A percentile compares a stretch with the other conserved stretches of the same genome.
These are phyloP conservation scores for Nycticorax nycticorax DNA, from an alignment of 2,113 vertebrate species.

Conservation along the genomic window DNA sequence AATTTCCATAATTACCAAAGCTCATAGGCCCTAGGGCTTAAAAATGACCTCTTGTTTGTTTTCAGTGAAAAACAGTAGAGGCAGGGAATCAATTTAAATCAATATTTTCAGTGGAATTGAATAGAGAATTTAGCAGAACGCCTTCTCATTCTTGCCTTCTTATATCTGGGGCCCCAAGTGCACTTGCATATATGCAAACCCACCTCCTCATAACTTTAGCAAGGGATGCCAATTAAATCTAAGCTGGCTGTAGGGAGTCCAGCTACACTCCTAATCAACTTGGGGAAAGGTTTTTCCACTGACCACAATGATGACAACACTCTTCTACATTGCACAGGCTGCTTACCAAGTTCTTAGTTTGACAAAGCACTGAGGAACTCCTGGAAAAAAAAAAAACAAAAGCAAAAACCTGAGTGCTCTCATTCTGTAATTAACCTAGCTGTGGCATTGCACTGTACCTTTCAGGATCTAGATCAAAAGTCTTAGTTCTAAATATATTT, in stretches of 20 bases:
- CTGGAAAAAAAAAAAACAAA: neutral
- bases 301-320: rapidly evolving
- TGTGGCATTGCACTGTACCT: neutral
- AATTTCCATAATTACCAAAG: constrained; percentile 18
- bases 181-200: neutral
- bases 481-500: neutral
- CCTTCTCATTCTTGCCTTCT: neutral
- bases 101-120: constrained; percentile 37
- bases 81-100: constrained; percentile 57
- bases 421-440: neutral
- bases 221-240: neutral
- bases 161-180: neutral
- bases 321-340: neutral
- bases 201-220: neutral
- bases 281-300: neutral
- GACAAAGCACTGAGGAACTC: neutral
- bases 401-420: neutral
- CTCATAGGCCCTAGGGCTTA: constrained; percentile 10
- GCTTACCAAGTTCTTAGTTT: neutral
- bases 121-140: neutral
- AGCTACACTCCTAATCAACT: neutral
- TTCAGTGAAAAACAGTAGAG: constrained; percentile 38
- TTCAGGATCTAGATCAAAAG: neutral
- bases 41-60: constrained; percentile 57
- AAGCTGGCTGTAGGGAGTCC: neutral